These are phyloP conservation scores for Diploscapter pachys DNA, from an alignment of 1,140 invertebrate genomes.

Conservation along the genomic window DNA sequence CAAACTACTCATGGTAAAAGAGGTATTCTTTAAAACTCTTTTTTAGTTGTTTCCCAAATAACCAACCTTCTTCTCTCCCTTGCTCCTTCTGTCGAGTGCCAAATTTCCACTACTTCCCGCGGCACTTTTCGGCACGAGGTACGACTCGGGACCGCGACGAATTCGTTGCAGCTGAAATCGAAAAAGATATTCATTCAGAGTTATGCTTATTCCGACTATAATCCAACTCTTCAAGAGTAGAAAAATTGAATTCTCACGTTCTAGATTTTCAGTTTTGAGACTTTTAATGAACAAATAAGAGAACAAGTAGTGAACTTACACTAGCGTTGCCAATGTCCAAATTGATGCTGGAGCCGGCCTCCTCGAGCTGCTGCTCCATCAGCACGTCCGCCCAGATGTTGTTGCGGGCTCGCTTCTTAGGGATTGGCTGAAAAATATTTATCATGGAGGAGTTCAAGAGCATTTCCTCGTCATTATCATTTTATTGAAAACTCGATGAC, in stretches of 20 bases:
- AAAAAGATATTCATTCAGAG: background rate
- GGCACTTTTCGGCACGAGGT: background rate
- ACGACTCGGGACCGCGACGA: constrained; percentile 15
- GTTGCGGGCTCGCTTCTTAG: constrained; percentile 26
- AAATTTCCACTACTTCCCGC: too few relatives aligned
- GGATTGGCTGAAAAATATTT: background rate
- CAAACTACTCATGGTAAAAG: too few relatives aligned
- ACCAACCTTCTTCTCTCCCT: too few relatives aligned
- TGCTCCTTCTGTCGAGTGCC: too few relatives aligned
- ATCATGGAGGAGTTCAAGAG: background rate
- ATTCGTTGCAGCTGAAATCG: constrained; percentile 2
- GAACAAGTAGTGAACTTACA: background rate
- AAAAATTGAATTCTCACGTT: background rate
- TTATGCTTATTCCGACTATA: background rate
- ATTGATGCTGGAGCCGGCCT: constrained; percentile 3
- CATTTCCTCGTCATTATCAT: too few relatives aligned
- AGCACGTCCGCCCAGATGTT: constrained; percentile 42
- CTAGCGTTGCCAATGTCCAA: background rate
- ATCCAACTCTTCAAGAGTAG: background rate
- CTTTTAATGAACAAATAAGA: background rate
- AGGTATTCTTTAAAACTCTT: too few relatives aligned
- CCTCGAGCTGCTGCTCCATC: constrained; percentile 43
- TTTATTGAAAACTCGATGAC: too few relatives aligned
- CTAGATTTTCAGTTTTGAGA: background rate
- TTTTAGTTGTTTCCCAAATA: too few relatives aligned